phyloP scores from a whole-genome alignment of 2,113 vertebrate genomes.

The Pelmatolapia mariae region DNA sequence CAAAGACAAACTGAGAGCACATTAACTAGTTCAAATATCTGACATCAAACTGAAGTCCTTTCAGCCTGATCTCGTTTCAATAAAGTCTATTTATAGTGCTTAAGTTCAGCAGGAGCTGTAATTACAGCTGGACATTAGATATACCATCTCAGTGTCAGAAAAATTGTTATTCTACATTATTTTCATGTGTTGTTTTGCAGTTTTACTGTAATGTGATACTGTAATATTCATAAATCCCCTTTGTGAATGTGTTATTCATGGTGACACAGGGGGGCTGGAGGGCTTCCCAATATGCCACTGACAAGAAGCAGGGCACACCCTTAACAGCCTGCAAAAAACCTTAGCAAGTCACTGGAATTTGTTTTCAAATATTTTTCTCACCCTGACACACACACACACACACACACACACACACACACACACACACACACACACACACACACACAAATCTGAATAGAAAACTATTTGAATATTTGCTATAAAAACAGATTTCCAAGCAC shows the following conservation, averaged over 20 bases:
- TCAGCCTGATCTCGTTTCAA: not conserved
- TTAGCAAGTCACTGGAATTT: not conserved
- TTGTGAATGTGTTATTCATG: not conserved
- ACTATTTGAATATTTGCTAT: not conserved
- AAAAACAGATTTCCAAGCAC: not conserved
- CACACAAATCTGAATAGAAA: not conserved
- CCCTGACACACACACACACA: not conserved
- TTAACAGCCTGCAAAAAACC: not conserved
- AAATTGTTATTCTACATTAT: not conserved
- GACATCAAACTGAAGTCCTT: not conserved
- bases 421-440: not conserved
- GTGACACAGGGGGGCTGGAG: not conserved
- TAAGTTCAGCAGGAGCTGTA: not conserved
- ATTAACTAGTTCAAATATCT: not conserved
- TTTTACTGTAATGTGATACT: not conserved
- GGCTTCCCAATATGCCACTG: not conserved
- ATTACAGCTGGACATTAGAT: not conserved
- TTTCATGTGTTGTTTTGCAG: not conserved
- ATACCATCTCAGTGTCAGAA: not conserved
- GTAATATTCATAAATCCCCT: not conserved
- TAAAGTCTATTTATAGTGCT: not conserved
- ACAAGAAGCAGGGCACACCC: not conserved
- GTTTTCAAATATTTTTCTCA: not conserved
- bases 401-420: not conserved
- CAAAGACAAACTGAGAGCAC: not conserved